Evolutionary conservation across 2,797 vertebrate species (phyloP).

Genomic region (Gymnodraco acuticeps): DNA sequence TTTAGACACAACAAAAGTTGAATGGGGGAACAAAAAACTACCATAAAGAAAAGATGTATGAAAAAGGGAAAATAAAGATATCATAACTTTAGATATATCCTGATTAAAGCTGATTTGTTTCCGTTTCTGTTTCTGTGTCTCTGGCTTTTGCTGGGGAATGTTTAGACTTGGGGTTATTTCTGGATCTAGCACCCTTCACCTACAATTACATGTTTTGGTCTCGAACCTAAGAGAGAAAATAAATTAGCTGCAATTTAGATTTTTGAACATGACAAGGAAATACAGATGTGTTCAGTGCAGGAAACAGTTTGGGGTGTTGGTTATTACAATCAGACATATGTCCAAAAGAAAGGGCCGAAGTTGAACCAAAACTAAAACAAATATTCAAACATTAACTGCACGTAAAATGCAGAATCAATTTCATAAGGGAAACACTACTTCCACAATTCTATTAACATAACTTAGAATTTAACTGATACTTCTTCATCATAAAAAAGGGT

Average conservation of each 20-base stretch:
- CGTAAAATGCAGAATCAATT: neutral
- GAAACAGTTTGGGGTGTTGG: neutral
- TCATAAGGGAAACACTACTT: constrained; percentile 16
- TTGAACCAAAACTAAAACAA: constrained; percentile 11
- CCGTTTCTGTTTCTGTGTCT: constrained; percentile 4
- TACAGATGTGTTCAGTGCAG: neutral
- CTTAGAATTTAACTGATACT: neutral
- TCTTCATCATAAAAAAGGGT: neutral
- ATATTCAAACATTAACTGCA: neutral
- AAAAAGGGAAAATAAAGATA: neutral
- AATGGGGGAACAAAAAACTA: neutral
- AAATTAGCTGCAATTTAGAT: neutral
- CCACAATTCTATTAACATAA: neutral
- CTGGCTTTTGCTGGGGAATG: neutral
- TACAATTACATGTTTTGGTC: neutral
- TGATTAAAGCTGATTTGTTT: neutral
- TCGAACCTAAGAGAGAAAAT: neutral
- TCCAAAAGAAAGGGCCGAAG: neutral
- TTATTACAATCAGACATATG: neutral
- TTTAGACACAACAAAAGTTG: neutral
- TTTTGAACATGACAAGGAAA: neutral
- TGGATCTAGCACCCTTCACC: neutral
- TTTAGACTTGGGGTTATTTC: neutral
- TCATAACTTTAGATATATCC: neutral
- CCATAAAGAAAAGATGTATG: neutral